Conservation (phyloP, 1,140 invertebrate genomes). For the Tetramorium simillimum region DNA sequence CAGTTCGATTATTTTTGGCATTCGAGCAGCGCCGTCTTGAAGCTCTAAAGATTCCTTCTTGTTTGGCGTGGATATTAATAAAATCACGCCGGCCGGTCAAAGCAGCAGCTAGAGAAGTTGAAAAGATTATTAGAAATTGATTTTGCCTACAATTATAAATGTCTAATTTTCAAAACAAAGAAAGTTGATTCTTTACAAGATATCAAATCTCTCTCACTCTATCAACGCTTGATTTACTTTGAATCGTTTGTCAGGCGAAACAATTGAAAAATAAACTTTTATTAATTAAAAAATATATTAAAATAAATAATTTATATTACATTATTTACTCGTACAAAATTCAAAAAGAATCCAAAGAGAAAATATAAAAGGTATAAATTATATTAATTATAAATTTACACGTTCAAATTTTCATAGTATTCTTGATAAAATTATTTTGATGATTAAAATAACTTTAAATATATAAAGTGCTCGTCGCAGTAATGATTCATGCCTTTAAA, state of each 20-base stretch:
- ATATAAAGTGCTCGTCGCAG: not conserved
- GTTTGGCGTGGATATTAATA: constrained; percentile 75
- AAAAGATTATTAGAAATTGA: not conserved
- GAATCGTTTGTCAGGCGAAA: not conserved
- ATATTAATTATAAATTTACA: not conserved
- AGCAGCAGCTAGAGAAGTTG: not conserved
- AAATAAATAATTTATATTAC: not conserved
- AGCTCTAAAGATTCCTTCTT: constrained; percentile 32
- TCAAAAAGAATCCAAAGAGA: not conserved
- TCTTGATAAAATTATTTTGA: not conserved
- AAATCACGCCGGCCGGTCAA: constrained; percentile 61
- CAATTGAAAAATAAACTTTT: not conserved
- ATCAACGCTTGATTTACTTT: not conserved
- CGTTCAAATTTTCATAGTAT: not conserved
- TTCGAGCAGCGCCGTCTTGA: constrained; percentile 56
- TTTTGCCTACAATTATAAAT: not conserved
- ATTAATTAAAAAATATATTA: not conserved
- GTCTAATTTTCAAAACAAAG: not conserved
- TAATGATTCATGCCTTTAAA: not conserved
- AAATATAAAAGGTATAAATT: not conserved
- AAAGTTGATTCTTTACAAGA: not conserved
- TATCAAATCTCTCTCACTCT: not conserved
- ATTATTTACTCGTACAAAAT: not conserved
- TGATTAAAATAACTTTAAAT: not conserved
- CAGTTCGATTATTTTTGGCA: constrained; percentile 71